A percentile compares a stretch with the other conserved stretches of the same genome.
Evolutionary conservation across 2,113 vertebrate species (phyloP).

Genomic region (Stegastes partitus): DNA sequence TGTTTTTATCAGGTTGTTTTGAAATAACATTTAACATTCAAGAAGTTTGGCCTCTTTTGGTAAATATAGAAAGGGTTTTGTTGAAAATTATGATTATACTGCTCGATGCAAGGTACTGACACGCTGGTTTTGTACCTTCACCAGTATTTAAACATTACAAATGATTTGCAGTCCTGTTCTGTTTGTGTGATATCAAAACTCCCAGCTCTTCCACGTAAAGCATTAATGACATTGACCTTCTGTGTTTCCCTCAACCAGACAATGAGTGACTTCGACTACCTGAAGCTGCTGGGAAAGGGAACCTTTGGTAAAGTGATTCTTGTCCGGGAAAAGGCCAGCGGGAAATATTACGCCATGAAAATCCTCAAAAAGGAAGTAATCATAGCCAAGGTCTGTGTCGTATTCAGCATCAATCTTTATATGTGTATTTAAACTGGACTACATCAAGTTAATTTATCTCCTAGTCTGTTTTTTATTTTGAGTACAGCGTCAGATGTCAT

Average conservation of each 20-base stretch:
- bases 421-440: no score
- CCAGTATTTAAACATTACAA: no score
- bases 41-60: no score
- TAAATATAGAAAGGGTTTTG: neutral
- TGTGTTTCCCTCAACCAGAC: slow-evolving; percentile 82
- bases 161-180: neutral
- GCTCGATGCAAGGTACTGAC: neutral
- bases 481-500: neutral
- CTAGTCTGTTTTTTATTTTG: neutral
- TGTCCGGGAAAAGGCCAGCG: slow-evolving; percentile 97
- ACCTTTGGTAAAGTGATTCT: slow-evolving; percentile 99
- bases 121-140: no score
- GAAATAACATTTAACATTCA: no score
- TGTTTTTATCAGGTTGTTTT: no score
- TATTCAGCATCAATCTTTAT: neutral
- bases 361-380: slow-evolving; percentile 99
- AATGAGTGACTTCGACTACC: slow-evolving; percentile 99
- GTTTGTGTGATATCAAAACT: neutral
- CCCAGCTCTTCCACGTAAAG: neutral
- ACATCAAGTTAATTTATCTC: neutral
- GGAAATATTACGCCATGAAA: slow-evolving; percentile 99
- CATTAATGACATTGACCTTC: neutral
- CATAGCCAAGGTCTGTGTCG: slow-evolving; percentile 93
- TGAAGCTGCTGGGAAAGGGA: slow-evolving; percentile 98
- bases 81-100: neutral